Evolutionary conservation across 2,888 invertebrate genomes (phyloP), one percentile per base, ranked within the genome.

Genomic region (Epinotia demarniana): DNA sequence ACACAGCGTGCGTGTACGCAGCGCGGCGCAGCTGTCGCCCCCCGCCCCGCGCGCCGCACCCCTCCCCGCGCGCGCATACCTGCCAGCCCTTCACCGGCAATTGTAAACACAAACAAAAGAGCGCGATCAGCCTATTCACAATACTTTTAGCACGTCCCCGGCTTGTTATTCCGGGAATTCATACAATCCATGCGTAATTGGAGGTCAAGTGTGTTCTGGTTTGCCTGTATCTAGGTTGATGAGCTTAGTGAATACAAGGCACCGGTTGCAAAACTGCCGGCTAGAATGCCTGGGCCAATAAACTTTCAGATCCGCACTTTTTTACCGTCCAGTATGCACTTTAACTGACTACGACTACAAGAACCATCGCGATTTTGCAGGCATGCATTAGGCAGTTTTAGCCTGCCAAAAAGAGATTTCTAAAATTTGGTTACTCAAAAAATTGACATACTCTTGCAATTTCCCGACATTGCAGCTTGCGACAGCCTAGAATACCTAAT

Each of bases 1-100:
- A 72, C 75, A 76, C 72, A 69, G 70, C 16, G 71, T 78, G 77
- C 77, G 74, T 53, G 72, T 53, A 69, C 71, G 77, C 78, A 77
- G 77, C 78, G 27, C 49, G 8, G 2, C 68, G 75, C 78, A 77
- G 78, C 78, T 77, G 77, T 73, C 73, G 72, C 62, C 72, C 74
- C 75, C 69, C 77, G 74, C 76, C 76, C 55, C 61, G 39, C 73
- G 12, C 72, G 60, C 60, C 77, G 66, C 75, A 19, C 73, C 78
- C 72, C 78, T 63, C 77, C 72, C 23, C 23, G 23, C 18, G 70
- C 61, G 55, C 72, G 77, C 77, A 75, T 75, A 77, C 78, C 77
- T 77, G 77, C 68, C 57, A 61, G 58, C 75, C 73, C 75, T 69
- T 67, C 76, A 68, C 73, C 68, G 68, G 67, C 68, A 68, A 69